Evolutionary conservation across 2,797 vertebrate genomes (phyloP).

Genomic region (Odontamblyopus lacepedii): DNA sequence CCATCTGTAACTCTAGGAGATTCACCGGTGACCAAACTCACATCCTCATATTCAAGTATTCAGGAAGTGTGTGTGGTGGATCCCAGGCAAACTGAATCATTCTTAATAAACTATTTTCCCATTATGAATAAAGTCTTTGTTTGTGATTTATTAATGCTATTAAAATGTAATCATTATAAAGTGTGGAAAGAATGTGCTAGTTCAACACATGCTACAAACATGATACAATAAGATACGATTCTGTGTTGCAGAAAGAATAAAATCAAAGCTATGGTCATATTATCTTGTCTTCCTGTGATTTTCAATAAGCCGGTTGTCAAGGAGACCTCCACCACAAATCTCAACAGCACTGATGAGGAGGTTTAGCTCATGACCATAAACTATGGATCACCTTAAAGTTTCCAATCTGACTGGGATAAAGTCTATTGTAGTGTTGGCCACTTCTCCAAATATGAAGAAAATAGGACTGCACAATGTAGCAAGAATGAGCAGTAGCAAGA

Average conservation of each 20-base stretch:
- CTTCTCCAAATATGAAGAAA: background rate
- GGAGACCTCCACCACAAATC: background rate
- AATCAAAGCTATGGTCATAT: background rate
- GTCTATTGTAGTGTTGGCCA: background rate
- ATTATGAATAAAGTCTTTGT: too few species aligned
- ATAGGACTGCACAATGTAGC: background rate
- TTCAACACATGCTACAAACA: background rate
- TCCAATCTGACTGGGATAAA: background rate
- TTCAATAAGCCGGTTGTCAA: background rate
- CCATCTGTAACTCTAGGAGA: too few species aligned
- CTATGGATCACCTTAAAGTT: background rate
- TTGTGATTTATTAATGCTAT: too few species aligned
- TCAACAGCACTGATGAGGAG: background rate
- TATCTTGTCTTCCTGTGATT: conserved; percentile 4
- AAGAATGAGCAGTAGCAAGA: background rate
- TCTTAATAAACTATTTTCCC: too few species aligned
- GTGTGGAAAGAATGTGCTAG: background rate
- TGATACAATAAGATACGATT: background rate
- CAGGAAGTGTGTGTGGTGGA: too few species aligned
- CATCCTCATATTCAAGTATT: too few species aligned
- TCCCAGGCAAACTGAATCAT: too few species aligned
- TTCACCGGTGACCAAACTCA: too few species aligned
- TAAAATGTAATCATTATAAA: too few species aligned
- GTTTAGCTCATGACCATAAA: background rate
- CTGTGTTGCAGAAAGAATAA: background rate